Evolutionary conservation across 2,113 vertebrate species (phyloP).

Genomic region (Trochalopteron elliotii): DNA sequence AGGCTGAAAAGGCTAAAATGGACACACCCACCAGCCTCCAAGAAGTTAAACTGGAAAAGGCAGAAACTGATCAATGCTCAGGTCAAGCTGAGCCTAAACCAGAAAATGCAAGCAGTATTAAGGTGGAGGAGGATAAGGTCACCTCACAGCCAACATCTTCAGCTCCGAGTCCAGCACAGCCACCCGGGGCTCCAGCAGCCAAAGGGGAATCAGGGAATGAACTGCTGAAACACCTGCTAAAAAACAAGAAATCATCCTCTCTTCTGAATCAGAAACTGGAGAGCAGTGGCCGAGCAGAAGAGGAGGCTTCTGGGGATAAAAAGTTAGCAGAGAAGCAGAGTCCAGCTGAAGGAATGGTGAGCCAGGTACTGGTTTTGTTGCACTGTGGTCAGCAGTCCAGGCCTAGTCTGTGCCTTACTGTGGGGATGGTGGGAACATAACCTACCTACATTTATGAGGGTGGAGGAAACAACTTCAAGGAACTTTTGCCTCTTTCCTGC

Average conservation of each 20-base stretch:
- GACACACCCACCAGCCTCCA: constrained; percentile 66
- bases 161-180: constrained; percentile 72
- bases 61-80: constrained; percentile 77
- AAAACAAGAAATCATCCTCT: constrained; percentile 83
- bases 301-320: constrained; percentile 71
- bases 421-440: not conserved
- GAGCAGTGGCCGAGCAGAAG: constrained; percentile 72
- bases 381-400: not conserved
- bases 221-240: constrained; percentile 90
- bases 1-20: constrained; percentile 52
- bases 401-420: not conserved
- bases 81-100: constrained; percentile 67
- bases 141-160: constrained; percentile 10
- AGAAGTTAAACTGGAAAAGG: constrained; percentile 84
- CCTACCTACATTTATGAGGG: not conserved
- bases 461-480: not conserved
- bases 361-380: not conserved
- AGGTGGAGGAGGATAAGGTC: constrained; percentile 75
- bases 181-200: not conserved
- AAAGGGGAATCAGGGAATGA: constrained; percentile 90
- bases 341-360: constrained; percentile 71
- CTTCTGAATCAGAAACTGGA: constrained; percentile 71
- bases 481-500: not conserved
- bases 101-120: constrained; percentile 55
- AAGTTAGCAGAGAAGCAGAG: constrained; percentile 76